Base-by-base conservation (phyloP, 2,888 invertebrate species). In the Nectonema munidae region DNA sequence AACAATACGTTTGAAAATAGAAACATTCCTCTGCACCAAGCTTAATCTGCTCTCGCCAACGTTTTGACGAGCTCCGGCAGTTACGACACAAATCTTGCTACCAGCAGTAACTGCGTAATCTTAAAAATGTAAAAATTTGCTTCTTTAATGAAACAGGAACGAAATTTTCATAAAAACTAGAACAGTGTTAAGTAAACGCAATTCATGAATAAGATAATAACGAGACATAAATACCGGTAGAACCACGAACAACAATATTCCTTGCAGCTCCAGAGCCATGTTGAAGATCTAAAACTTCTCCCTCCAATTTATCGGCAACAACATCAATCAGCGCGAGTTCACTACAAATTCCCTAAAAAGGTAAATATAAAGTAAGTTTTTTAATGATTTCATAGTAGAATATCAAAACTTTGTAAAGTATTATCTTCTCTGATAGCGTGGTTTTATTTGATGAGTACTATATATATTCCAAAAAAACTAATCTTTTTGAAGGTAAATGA, bases 201-300 rank as follows among this genome's bases (percentile, higher is more conserved):
- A n/a, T n/a, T n/a, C n/a, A n/a, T n/a, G n/a, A n/a, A n/a, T n/a
- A n/a, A n/a, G n/a, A n/a, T n/a, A n/a, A n/a, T n/a, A 30, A 30
- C 15, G 15, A 11, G 6, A 11, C 6, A 11, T 14, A 14, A 16
- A n/a, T 49, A 64, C 64, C 64, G 46, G 66, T 66, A 48, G 67
- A 64, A 16, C 73, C 73, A 40, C 65, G 64, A 39, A 79, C 69
- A 49, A 65, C 69, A 25, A 73, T 69, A 50, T 71, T 69, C 49
- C 65, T 68, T 47, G 75, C 58, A 54, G 77, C 79, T 16, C 70
- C 64, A 14, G 72, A 68, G 3, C 77, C 77, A 49, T 79, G 79
- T 52, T 76, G 76, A 39, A 79, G 57, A 52, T 81, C 79, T 68
- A 77, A 62, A 66, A 76, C 65, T 56, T 79, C 79, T 1, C 79